phyloP scores from a whole-genome alignment of 2,113 vertebrate genomes.

The Platycercus adscitus region DNA sequence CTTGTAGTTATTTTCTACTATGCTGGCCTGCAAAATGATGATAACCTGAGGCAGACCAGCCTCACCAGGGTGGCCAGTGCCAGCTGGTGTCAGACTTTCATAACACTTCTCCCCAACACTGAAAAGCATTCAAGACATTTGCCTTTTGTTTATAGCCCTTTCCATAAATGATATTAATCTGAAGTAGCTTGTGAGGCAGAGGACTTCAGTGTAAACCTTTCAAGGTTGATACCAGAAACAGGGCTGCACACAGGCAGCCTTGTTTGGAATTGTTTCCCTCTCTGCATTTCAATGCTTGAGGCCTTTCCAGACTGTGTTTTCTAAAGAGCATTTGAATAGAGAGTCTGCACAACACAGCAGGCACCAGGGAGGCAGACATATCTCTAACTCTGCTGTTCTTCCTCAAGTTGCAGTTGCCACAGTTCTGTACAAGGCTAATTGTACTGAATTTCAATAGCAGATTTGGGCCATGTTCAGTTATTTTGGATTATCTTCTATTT shows the following conservation, averaged over 20 bases:
- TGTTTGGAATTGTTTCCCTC: constrained; percentile 80
- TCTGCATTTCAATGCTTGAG: constrained; percentile 46
- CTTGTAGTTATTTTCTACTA: neutral
- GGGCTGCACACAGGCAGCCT: constrained; percentile 64
- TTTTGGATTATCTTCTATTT: neutral
- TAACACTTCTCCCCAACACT: constrained; percentile 38
- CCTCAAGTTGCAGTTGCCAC: neutral
- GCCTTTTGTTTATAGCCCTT: constrained; percentile 69
- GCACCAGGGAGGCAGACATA: neutral
- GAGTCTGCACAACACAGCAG: neutral
- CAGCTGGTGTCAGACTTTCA: constrained; percentile 58
- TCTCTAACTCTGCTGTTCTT: neutral
- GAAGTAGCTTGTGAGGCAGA: constrained; percentile 59
- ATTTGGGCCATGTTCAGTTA: neutral
- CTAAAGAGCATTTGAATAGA: constrained; percentile 40
- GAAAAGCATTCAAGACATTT: constrained; percentile 44
- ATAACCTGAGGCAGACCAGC: constrained; percentile 13
- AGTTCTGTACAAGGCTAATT: neutral
- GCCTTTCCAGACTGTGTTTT: constrained; percentile 50
- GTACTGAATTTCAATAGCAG: neutral
- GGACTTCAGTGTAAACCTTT: constrained; percentile 68
- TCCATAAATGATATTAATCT: constrained; percentile 67
- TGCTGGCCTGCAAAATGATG: neutral
- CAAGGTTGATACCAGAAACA: constrained; percentile 37
- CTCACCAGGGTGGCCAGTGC: constrained; percentile 34